Base-by-base conservation (phyloP, 2,888 invertebrate genomes). In the Nephrotoma guestfalica region DNA sequence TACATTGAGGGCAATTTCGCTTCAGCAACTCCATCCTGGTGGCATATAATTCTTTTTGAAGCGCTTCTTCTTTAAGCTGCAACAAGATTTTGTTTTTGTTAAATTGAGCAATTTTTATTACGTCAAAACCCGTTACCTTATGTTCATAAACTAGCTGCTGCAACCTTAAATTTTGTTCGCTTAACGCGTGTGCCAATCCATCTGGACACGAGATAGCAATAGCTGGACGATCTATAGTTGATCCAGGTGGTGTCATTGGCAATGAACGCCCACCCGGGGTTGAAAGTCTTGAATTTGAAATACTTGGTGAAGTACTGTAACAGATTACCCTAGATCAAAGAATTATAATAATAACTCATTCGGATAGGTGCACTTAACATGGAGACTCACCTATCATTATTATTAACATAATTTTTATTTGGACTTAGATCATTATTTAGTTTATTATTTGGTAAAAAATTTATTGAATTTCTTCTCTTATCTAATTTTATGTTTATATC, bases 111-210 rank as follows among this genome's bases (percentile, higher is more conserved):
- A 11, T 86, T 41, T 86, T 43, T 18, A 4, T 30, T 43, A 42
- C 84, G 7, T 47, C n/a, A 57, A 83, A 45, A 88, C 9, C 9
- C 18, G 89, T 89, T 90, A 96, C 97, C 94, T 94, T 95, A 90
- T 96, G 95, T 88, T 96, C 95, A 87, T 95, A 93, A 89, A 96
- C 95, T 89, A 98, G 95, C 91, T 97, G 96, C 90, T 95, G 95
- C 89, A 98, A 93, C 88, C 97, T 92, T 89, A 91, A 90, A 88
- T 91, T 91, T 89, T 91, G 90, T 89, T 91, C 91, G 88, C 91
- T 91, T 87, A 91, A 88, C 86, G 91, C 91, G 89, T 91, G 91
- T 43, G 91, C 90, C 87, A 91, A 88, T 86, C 91, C 91, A 89
- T 91, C 91, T 41, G 91, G 91, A 88, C 91, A 91, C 87, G 91